Conservation (phyloP, 2,113 vertebrate species). For the Hylia prasina region DNA sequence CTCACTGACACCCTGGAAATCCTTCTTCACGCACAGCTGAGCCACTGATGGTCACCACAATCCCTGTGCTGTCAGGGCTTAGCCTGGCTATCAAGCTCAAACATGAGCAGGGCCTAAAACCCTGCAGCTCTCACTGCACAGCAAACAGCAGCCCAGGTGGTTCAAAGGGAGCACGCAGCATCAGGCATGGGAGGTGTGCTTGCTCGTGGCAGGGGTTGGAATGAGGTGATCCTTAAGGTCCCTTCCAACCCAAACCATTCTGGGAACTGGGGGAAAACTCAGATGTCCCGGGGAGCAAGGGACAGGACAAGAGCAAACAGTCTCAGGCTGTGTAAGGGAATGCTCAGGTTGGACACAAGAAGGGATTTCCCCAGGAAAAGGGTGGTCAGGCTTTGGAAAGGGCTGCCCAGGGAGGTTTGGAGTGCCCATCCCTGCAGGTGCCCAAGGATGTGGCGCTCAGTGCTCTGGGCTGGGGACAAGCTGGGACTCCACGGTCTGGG, state of each 20-base stretch:
- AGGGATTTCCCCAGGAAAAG: neutral
- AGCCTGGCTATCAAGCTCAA: rapidly evolving
- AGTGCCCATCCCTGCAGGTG: neutral
- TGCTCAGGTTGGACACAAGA: rapidly evolving
- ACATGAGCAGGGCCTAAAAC: neutral
- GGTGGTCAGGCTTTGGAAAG: rapidly evolving
- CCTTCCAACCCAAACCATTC: neutral
- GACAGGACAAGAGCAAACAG: neutral
- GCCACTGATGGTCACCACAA: neutral
- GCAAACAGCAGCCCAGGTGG: rapidly evolving
- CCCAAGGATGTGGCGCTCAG: neutral
- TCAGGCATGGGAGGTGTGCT: neutral
- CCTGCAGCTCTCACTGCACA: neutral
- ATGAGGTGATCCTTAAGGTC: neutral
- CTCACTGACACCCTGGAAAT: neutral
- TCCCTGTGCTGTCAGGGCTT: neutral
- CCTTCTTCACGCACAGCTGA: neutral
- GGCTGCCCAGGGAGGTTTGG: neutral
- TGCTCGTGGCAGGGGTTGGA: rapidly evolving
- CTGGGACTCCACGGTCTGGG: rapidly evolving
- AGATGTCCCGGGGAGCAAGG: rapidly evolving
- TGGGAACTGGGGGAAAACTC: neutral
- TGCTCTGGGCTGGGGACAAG: neutral
- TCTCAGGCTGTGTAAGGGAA: neutral
- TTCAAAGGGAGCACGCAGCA: neutral